A percentile compares a stretch with the other conserved stretches of the same genome.
phyloP scores from a whole-genome alignment of 1,140 invertebrate genomes.

The Drosophila kikkawai region DNA sequence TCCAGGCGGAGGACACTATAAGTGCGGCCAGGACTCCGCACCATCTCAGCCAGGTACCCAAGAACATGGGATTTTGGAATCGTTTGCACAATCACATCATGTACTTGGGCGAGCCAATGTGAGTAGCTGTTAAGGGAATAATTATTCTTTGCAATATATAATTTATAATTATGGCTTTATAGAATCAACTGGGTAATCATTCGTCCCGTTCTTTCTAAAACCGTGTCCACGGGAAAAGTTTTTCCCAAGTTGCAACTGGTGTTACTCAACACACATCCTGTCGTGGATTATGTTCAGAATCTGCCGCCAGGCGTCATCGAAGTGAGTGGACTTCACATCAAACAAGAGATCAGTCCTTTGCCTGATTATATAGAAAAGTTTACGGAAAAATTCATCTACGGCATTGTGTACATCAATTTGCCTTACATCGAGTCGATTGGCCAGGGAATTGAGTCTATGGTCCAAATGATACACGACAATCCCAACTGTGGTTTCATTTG shows the following conservation, averaged over 20 bases:
- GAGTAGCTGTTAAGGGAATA: slow-evolving; percentile 15
- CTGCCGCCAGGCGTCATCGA: slow-evolving; percentile 86
- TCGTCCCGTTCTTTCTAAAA: slow-evolving; percentile 9
- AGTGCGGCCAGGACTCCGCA: slow-evolving; percentile 59
- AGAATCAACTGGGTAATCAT: slow-evolving; percentile 35
- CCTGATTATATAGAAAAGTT: slow-evolving; percentile 43
- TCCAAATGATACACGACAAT: slow-evolving; percentile 44
- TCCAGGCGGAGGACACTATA: slow-evolving; percentile 57
- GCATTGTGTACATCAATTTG: slow-evolving; percentile 76
- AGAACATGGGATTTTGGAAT: slow-evolving; percentile 65
- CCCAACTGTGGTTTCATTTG: slow-evolving; percentile 72
- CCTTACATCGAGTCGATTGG: slow-evolving; percentile 41
- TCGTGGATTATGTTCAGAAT: slow-evolving; percentile 84
- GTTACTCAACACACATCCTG: slow-evolving; percentile 85
- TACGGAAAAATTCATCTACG: slow-evolving; percentile 58
- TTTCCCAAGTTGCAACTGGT: slow-evolving; percentile 63
- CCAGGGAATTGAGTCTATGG: slow-evolving; percentile 15
- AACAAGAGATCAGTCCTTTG: slow-evolving; percentile 53
- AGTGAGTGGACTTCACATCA: slow-evolving; percentile 86
- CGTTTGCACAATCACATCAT: slow-evolving; percentile 72
- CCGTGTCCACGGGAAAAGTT: neutral
- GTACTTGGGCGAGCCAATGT: slow-evolving; percentile 51
- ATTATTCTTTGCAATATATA: too few relatives aligned
- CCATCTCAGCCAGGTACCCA: slow-evolving; percentile 32
- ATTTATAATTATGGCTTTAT: too few relatives aligned